Evolutionary conservation across 2,888 invertebrate genomes (phyloP), one percentile per base, ranked within the genome.

Genomic region (Leucoma salicis): DNA sequence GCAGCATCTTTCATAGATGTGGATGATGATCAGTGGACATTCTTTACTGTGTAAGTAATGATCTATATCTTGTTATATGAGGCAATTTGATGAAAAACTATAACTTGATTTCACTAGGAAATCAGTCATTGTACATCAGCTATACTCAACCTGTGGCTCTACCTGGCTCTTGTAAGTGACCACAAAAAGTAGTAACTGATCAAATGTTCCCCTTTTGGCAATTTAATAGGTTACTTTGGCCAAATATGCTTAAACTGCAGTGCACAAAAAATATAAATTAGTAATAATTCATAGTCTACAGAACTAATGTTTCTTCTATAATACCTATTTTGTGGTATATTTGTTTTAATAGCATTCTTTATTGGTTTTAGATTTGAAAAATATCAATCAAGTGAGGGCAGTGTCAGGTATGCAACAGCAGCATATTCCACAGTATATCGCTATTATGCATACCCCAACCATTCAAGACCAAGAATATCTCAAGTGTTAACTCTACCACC

Each of bases 401-500:
- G 85, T 7, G 71, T 78, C 7, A 90, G 91, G 39, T 95, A 95
- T 68, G 95, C 95, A 12, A 93, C 96, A 27, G 94, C 94, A 21
- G 99, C 97, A 10, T 99, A 96, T 81, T 93, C 95, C 35, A 96
- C 97, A 0, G 95, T 97, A 31, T 99, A 99, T 84, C 94, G 96
- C 57, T 99, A 98, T 85, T 99, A 96, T 77, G 96, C 96, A 1
- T 98, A 98, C 82, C 98, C 99, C 0, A 91, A 93, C 47, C 93
- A 95, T 74, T 92, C 93, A 38, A 92, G 99, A 18, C 97, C 98
- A 3, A 92, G 99, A 46, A 95, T 99, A 52, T 96, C 97, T 53
- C 99, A 99, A 82, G 94, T 98, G 74, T 91, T 99, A 42, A 92
- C 99, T 31, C 80, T 99, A 53, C 99, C 99, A n/a, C 96, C 97